phyloP scores from a whole-genome alignment of 2,113 vertebrate species.

The Melanerpes formicivorus region DNA sequence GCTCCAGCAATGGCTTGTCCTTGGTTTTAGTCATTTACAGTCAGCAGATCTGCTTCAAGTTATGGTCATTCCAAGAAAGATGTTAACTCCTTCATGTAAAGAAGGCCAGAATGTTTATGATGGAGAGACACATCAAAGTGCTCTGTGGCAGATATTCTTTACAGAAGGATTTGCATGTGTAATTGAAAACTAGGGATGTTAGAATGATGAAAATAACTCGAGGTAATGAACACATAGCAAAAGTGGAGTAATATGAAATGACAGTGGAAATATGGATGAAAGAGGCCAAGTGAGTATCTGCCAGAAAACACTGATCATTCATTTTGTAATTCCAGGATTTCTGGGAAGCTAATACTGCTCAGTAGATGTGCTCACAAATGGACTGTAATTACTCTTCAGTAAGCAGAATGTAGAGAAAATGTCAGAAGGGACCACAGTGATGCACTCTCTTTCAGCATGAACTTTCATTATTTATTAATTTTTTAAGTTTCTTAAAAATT shows the following conservation, averaged over 20 bases:
- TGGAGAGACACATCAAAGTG: neutral
- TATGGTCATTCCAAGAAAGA: neutral
- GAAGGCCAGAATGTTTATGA: neutral
- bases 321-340: constrained; percentile 4
- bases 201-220: neutral
- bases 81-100: neutral
- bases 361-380: neutral
- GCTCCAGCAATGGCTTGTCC: neutral
- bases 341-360: neutral
- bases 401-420: neutral
- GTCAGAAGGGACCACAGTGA: neutral
- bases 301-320: neutral
- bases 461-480: neutral
- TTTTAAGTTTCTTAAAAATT: constrained; percentile 14
- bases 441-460: constrained; percentile 3
- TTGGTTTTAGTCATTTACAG: neutral
- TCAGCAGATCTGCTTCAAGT: neutral
- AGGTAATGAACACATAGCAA: neutral
- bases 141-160: neutral
- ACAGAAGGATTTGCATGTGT: neutral
- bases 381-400: neutral
- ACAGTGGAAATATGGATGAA: neutral
- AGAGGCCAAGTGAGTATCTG: neutral
- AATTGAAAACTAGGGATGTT: neutral
- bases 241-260: neutral